Evolutionary conservation across 30 jellyfish, hydroid and myxozoan species (phyloP), one percentile per base, ranked within the genome.

Genomic region (Turritopsis dohrnii): DNA sequence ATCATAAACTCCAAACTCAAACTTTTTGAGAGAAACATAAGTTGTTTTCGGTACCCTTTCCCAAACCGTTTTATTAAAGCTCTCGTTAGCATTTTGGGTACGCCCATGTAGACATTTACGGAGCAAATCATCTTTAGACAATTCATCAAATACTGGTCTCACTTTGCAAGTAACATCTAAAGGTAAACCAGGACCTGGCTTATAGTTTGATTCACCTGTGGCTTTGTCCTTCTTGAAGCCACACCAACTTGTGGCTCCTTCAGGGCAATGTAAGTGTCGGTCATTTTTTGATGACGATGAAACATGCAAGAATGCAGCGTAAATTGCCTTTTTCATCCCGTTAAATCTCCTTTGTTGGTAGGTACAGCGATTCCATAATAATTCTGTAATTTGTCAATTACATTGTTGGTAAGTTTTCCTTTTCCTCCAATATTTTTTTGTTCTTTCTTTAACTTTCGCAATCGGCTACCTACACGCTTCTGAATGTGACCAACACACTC

Each of bases 401-500:
- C 75, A 22, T 30, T 41, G 22, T 24, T 19, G 13, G 90, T 84
- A 8, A 84, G 69, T 72, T 72, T 69, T 71, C 89, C 89, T 82
- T 73, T 84, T 16, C 90, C 90, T 1, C 86, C 86, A 31, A 73
- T 73, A 21, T 81, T 26, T 29, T 84, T 84, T 25, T 18, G 41
- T 22, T 72, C 65, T 53, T 84, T 66, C 77, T 74, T 73, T 54
- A 72, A 25, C 23, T 84, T 74, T n/a, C 87, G 21, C 8, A 84
- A 29, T 18, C 90, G 81, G 21, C 81, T 30, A 16, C 87, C 90
- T 13, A 84, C 81, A 21, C 90, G 87, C 81, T 84, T 84, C 29
- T 84, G 90, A 52, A 84, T 86, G 54, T 84, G 90, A 16, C 90
- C 91, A 29, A 84, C 82, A 69, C 91, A 84, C 54, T 84, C 91